A percentile compares a stretch with the other conserved stretches of the same genome.
Conservation (phyloP, 2,113 vertebrate species). For the Neodon shergylaensis region DNA sequence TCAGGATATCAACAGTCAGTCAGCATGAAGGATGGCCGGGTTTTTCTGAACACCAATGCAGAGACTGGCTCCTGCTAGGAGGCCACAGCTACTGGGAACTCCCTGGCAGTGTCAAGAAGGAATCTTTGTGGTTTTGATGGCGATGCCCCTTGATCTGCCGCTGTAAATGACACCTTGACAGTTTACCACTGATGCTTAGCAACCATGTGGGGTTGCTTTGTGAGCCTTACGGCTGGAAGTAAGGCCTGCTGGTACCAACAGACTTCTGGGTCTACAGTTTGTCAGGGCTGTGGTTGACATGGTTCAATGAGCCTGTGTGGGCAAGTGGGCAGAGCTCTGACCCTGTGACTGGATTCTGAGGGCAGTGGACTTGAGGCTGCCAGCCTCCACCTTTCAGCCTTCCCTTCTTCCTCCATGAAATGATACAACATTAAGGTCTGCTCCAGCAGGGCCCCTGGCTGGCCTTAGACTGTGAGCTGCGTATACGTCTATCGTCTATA, state of each 20-base stretch:
- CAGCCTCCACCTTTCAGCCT: not conserved
- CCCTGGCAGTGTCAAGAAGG: not conserved
- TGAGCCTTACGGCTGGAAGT: not conserved
- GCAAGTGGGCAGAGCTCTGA: not conserved
- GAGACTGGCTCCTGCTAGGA: not conserved
- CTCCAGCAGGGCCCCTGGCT: not conserved
- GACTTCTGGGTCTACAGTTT: not conserved
- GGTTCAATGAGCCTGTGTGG: not conserved
- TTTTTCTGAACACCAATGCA: not conserved
- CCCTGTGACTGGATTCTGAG: too few relatives aligned
- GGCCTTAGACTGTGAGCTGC: not conserved
- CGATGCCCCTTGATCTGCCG: not conserved
- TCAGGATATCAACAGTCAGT: too few relatives aligned
- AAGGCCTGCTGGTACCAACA: not conserved
- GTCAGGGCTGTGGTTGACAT: not conserved
- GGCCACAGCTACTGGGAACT: not conserved
- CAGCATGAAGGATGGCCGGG: not conserved
- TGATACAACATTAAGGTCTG: too few relatives aligned
- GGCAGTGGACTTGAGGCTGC: not conserved
- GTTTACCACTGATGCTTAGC: not conserved
- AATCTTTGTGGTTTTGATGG: not conserved
- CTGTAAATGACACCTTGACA: not conserved
- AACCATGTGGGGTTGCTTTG: not conserved
- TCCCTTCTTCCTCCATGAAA: not conserved
- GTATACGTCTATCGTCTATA: too few relatives aligned